Evolutionary conservation across 2,888 invertebrate species (phyloP).

Genomic region (Andrena bicolor): DNA sequence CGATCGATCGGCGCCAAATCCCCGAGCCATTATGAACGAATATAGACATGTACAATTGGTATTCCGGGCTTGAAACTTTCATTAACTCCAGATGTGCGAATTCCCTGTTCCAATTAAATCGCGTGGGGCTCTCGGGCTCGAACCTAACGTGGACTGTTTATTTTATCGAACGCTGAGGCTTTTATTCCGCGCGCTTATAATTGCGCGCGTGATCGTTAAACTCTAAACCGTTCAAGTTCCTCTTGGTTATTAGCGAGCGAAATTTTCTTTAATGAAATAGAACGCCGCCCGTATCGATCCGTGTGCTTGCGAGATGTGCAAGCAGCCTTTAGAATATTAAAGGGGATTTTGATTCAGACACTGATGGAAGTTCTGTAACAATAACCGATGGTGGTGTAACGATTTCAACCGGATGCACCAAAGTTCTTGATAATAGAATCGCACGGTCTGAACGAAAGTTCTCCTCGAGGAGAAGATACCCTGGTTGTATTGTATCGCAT

Average conservation of each 20-base stretch:
- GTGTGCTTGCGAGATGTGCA: background rate
- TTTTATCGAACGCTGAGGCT: conserved; percentile 1
- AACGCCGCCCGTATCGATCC: background rate
- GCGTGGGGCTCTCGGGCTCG: background rate
- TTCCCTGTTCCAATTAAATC: conserved; percentile 50
- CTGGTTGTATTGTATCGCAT: background rate
- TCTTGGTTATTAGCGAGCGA: conserved; percentile 1
- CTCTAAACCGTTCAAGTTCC: conserved; percentile 5
- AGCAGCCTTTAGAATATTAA: no score
- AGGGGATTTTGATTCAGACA: no score
- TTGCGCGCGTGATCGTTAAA: conserved; percentile 30
- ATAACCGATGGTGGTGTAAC: background rate
- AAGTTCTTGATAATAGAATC: no score
- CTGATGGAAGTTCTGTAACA: background rate
- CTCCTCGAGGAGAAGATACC: no score
- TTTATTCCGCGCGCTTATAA: conserved; percentile 24
- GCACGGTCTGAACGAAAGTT: no score
- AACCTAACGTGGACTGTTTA: conserved; percentile 37
- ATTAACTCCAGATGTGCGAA: conserved; percentile 52
- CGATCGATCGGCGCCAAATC: conserved; percentile 15
- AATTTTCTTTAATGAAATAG: conserved; percentile 3
- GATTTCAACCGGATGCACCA: no score
- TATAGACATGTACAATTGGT: conserved; percentile 39
- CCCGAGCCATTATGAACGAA: conserved; percentile 8
- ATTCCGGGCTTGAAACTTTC: conserved; percentile 38